These are phyloP conservation scores for Heliconius cydno DNA, from an alignment of 2,888 invertebrate genomes.

Conservation along the genomic window DNA sequence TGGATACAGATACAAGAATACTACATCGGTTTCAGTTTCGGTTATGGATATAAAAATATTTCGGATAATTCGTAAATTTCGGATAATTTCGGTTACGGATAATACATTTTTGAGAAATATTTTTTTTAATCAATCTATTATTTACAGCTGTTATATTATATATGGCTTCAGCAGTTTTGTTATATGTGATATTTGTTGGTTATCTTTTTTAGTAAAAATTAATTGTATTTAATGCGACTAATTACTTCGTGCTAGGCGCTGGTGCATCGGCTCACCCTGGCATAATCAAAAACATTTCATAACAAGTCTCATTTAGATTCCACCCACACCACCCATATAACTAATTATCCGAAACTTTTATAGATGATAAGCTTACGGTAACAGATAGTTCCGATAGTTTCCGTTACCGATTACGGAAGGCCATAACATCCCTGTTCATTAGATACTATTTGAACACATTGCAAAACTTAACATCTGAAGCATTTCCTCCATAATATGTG, in stretches of 20 bases:
- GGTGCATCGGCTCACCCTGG: background rate
- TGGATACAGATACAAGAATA: background rate
- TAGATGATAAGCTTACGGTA: no score
- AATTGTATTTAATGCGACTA: background rate
- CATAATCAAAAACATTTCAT: background rate
- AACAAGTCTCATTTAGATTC: background rate
- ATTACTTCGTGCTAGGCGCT: background rate
- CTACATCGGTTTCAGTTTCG: background rate
- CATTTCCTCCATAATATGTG: slow-evolving; percentile 26
- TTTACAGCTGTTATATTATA: no score
- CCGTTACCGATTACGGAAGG: background rate
- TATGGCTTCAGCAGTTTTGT: background rate
- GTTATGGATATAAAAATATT: background rate
- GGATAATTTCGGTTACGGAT: no score
- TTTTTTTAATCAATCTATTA: no score
- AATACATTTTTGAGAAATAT: no score
- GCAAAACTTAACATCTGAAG: slow-evolving; percentile 43
- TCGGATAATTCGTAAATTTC: no score
- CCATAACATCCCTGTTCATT: slow-evolving; percentile 5
- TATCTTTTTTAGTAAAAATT: background rate
- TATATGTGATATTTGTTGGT: background rate
- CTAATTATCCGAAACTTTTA: background rate
- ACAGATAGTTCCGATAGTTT: background rate
- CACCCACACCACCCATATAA: no score
- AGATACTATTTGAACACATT: slow-evolving; percentile 45